Evolutionary conservation across 2,113 vertebrate species (phyloP), one percentile per base, ranked within the genome.

Genomic region (Lutjanus erythropterus): DNA sequence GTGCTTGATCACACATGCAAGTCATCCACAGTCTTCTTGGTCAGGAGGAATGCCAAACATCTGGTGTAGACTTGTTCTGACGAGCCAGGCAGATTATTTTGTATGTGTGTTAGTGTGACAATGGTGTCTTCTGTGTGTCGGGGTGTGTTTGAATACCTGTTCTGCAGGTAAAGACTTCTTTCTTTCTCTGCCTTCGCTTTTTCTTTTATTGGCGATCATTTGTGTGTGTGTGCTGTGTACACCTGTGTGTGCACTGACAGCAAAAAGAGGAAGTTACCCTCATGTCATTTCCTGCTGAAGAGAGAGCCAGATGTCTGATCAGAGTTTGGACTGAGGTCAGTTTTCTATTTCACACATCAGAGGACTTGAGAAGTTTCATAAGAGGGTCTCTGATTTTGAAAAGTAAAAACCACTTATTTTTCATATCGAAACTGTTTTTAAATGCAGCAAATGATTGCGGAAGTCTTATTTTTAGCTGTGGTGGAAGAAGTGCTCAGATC

Each of bases 41-140:
- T 47, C 44, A 6, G 3, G 16, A 81, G 84, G 92, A 91, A 92
- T 92, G 74, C 61, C 61, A 83, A 61, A 66, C 19, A 78, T 81
- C 39, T 78, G 61, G 78, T 49, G 27, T 3, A 25, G 73, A 81
- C 92, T 25, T 87, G 91, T 83, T 80, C 68, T 56, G 42, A 61
- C 87, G 0, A 44, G 87, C 39, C 21, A 6, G 2, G n/a, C 33
- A n/a, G 21, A 62, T 5, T 41, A 10, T 27, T 41, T 37, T 56
- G 31, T 31, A 33, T 21, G 15, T 61, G 41, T 72, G 46, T 56
- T 5, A 25, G 56, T 78, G 39, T 71, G 61, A 74, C 69, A 81
- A 23, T 15, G 55, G n/a, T 55, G 23, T 67, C 23, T 37, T 33
- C 49, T 71, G 50, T 42, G 39, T 14, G 15, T 60, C 18, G 8